Conservation (phyloP, 2,113 vertebrate species). For the Alces alces region DNA sequence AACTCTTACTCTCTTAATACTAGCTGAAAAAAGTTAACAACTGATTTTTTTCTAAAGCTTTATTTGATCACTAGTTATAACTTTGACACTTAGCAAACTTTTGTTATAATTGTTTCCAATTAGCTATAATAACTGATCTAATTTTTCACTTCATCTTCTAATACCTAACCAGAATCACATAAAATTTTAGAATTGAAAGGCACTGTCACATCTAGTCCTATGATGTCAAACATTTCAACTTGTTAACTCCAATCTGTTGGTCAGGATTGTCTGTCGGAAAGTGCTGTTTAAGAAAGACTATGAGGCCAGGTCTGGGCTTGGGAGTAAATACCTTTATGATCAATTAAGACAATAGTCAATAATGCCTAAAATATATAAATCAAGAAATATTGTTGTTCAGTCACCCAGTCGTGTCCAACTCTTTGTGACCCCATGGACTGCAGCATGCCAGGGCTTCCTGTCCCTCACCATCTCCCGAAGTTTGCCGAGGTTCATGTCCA, state of each 20-base stretch:
- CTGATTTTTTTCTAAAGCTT: neutral
- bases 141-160: neutral
- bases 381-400: neutral
- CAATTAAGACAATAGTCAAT: neutral
- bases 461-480: neutral
- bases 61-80: constrained; percentile 29
- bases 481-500: neutral
- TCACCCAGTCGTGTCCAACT: neutral
- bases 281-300: neutral
- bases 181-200: neutral
- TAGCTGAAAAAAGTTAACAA: neutral
- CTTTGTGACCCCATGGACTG: neutral
- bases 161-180: neutral
- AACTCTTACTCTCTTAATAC: neutral
- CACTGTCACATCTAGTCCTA: neutral
- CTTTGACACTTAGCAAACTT: neutral
- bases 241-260: neutral
- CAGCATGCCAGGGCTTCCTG: neutral
- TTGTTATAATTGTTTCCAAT: neutral
- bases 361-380: neutral
- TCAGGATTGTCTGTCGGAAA: neutral
- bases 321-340: neutral
- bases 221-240: neutral
- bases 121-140: neutral
- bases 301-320: neutral